A percentile compares a stretch with the other conserved stretches of the same genome.
phyloP scores from a whole-genome alignment of 2,888 invertebrate species.

The Acheta domesticus region DNA sequence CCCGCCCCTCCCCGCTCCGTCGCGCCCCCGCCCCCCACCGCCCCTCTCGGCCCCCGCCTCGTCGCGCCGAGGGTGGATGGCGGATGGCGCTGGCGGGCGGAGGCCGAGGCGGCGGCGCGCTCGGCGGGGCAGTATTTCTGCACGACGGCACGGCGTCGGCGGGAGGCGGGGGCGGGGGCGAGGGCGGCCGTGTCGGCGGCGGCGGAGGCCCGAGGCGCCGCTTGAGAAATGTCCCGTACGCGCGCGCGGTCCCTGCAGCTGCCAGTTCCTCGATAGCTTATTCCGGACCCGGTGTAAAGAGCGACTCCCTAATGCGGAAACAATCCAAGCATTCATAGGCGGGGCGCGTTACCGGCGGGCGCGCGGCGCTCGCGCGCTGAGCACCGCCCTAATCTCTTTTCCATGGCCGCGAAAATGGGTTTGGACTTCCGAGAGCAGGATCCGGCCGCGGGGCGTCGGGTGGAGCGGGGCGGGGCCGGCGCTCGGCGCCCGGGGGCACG shows the following conservation, averaged over 20 bases:
- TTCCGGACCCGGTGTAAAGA: slow-evolving; percentile 18
- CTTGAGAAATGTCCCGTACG: slow-evolving; percentile 18
- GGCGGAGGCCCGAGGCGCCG: not conserved
- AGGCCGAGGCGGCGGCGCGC: not conserved
- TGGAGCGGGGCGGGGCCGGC: too few species aligned
- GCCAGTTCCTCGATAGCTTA: slow-evolving; percentile 18
- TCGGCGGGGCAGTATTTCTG: not conserved
- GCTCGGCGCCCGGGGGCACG: too few species aligned
- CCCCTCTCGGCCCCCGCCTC: too few species aligned
- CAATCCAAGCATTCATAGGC: slow-evolving; percentile 25
- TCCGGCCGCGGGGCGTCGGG: not conserved
- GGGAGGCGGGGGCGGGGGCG: not conserved
- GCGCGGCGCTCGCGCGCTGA: slow-evolving; percentile 20
- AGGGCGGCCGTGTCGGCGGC: not conserved
- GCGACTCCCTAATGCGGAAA: slow-evolving; percentile 26
- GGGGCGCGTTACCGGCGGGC: slow-evolving; percentile 18
- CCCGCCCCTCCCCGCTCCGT: too few species aligned
- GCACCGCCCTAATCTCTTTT: slow-evolving; percentile 29
- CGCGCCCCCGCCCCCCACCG: too few species aligned
- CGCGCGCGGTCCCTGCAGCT: slow-evolving; percentile 10
- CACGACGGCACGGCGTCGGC: not conserved
- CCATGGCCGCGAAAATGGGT: slow-evolving; percentile 23
- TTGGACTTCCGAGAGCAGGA: not conserved
- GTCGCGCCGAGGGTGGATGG: too few species aligned
- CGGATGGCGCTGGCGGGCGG: too few species aligned